Evolutionary conservation across 2,888 invertebrate genomes (phyloP), one percentile per base, ranked within the genome.

Genomic region (Lithophane leautieri): DNA sequence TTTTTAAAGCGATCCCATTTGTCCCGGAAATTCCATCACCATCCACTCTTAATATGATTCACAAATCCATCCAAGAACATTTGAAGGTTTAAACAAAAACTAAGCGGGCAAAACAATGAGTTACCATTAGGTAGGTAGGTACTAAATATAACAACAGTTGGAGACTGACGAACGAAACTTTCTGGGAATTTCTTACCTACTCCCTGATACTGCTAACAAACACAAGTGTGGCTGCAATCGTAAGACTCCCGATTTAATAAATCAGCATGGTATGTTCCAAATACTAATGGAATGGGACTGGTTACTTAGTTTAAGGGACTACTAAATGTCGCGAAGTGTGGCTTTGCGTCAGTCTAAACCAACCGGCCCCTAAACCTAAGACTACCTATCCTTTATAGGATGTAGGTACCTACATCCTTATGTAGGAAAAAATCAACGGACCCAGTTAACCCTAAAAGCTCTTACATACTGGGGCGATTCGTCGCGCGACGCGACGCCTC

Each of bases 11-110:
- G 8, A 40, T 80, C 19, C 54, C 34, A 44, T 58, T 61, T 67
- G 56, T 74, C 63, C 76, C 76, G 74, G 82, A 82, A 85, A 79
- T 73, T 68, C 34, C 62, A 79, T 71, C 60, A 63, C 12, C 66
- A 47, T 56, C 44, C 34, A 67, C 70, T 47, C 40, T 34, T 34
- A 34, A 42, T 54, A 61, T 78, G 83, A 79, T 63, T 87, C 79
- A 87, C 28, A 50, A 44, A 72, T 62, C 11, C 40, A 62, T 72
- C 73, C 16, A 44, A 76, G 72, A 82, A 84, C 34, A 63, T 70
- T 60, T 50, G 54, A 71, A 77, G 67, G 28, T 69, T 72, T 60
- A 72, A 73, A 72, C 25, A 60, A 69, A 79, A 66, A 62, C n/a
- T 40, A 67, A 73, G 44, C 44, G 52, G 50, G 54, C 42, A 22